phyloP scores from a whole-genome alignment of 2,888 invertebrate genomes.

The Euplagia quadripunctaria region DNA sequence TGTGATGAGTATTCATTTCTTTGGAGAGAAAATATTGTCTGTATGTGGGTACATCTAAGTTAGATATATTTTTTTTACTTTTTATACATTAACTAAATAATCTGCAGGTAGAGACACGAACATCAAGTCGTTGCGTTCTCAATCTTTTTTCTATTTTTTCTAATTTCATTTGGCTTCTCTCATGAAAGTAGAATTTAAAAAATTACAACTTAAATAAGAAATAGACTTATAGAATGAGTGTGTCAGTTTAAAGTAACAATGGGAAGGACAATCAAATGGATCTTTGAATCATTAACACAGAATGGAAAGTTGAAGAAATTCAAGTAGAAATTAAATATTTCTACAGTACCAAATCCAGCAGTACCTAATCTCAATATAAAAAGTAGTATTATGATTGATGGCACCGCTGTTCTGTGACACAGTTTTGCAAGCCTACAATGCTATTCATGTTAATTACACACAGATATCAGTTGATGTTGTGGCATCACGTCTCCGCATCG shows the following conservation, averaged over 20 bases:
- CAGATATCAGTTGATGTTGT: slow-evolving; percentile 61
- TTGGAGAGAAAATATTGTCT: too few species aligned
- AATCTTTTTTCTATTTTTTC: neutral
- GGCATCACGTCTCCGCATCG: slow-evolving; percentile 75
- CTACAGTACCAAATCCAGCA: neutral
- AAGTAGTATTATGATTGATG: slow-evolving; percentile 17
- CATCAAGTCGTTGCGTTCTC: too few species aligned
- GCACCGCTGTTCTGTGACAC: slow-evolving; percentile 22
- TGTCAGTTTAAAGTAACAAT: too few species aligned
- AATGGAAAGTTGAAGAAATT: neutral
- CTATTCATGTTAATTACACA: slow-evolving; percentile 65
- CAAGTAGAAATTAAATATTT: neutral
- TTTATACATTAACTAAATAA: too few species aligned
- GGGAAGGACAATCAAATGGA: too few species aligned
- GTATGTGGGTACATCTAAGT: too few species aligned
- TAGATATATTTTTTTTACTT: too few species aligned
- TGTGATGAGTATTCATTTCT: too few species aligned
- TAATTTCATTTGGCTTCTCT: neutral
- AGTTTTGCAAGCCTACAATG: slow-evolving; percentile 38
- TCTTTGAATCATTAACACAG: too few species aligned
- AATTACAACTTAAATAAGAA: neutral
- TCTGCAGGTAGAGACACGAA: too few species aligned
- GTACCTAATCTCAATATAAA: neutral
- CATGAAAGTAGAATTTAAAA: neutral
- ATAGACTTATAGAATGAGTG: too few species aligned